Percentiles rank a stretch among this genome's conserved stretches.
Conservation (phyloP, 2,113 vertebrate genomes). For the Trichechus manatus region DNA sequence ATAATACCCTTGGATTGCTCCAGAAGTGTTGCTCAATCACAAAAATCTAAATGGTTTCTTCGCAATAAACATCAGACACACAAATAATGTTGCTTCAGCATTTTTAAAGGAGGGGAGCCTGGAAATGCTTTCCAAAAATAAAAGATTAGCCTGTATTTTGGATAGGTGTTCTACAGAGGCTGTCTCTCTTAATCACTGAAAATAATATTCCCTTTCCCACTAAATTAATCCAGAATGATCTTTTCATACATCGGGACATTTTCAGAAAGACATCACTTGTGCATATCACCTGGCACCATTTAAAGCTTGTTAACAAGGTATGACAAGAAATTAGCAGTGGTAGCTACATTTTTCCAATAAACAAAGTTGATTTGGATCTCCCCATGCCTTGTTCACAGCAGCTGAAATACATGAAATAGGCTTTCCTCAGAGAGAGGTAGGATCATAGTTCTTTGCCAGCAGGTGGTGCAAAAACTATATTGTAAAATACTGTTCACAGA, state of each 20-base stretch:
- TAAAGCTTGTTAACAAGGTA: constrained; percentile 73
- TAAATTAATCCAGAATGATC: constrained; percentile 50
- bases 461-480: constrained; percentile 77
- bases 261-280: constrained; percentile 69
- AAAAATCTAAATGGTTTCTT: background rate
- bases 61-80: background rate
- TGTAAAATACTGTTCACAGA: background rate
- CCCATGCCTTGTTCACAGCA: background rate
- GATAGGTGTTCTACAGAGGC: background rate
- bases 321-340: constrained; percentile 54
- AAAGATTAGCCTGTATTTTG: background rate
- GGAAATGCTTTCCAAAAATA: background rate
- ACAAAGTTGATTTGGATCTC: background rate
- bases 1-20: background rate
- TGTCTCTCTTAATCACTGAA: background rate
- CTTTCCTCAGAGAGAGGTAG: background rate
- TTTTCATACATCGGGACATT: constrained; percentile 47
- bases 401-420: background rate
- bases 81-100: background rate
- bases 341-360: constrained; percentile 62
- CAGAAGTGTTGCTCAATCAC: background rate
- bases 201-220: background rate
- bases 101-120: background rate
- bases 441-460: constrained; percentile 67
- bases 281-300: constrained; percentile 60